Conservation (phyloP, 2,888 invertebrate species). For the Mycalesis mineus region DNA sequence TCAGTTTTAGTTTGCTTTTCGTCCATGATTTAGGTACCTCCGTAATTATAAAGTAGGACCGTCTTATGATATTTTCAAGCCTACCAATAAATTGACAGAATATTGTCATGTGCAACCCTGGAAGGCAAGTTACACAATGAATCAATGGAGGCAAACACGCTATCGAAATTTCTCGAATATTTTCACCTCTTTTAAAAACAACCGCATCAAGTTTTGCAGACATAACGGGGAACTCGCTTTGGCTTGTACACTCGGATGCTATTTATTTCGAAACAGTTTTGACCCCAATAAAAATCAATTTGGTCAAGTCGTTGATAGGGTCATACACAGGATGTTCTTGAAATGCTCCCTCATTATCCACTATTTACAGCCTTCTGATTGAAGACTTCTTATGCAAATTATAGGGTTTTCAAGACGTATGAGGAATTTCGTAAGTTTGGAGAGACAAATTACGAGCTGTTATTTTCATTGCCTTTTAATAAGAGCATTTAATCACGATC, state of each 20-base stretch:
- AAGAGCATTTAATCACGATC: not conserved
- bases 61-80: conserved; percentile 8
- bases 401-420: not conserved
- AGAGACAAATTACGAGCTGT: not conserved
- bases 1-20: not conserved
- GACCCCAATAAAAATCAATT: conserved; percentile 41
- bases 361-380: conserved; percentile 14
- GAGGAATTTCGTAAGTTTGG: not conserved
- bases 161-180: conserved; percentile 50
- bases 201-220: conserved; percentile 51
- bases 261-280: conserved; percentile 57
- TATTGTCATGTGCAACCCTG: conserved; percentile 17
- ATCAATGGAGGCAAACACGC: conserved; percentile 39
- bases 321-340: conserved; percentile 4
- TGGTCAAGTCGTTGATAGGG: conserved; percentile 12
- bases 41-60: not conserved
- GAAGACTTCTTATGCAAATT: conserved; percentile 1
- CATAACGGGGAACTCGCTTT: conserved; percentile 56
- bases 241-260: conserved; percentile 40
- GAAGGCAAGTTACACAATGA: conserved; percentile 24
- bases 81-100: conserved; percentile 12
- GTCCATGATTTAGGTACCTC: not conserved
- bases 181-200: conserved; percentile 53
- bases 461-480: not conserved
- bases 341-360: conserved; percentile 16